A percentile compares a stretch with the other conserved stretches of the same genome.
Conservation (phyloP, 2,797 vertebrate species). For the Lutra lutra region DNA sequence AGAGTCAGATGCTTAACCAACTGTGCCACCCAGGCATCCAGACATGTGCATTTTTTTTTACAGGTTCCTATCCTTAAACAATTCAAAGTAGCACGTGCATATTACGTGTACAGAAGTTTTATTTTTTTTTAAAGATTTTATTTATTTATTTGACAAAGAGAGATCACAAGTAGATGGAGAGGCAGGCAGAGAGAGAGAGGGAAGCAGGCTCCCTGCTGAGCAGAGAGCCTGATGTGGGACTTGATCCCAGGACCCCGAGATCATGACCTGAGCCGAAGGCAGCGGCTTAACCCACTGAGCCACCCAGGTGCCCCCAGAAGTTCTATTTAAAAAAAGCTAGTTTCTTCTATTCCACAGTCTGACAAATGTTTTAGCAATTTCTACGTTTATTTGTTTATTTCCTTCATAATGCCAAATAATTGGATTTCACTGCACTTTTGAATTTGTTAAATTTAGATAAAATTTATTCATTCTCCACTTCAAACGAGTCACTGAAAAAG, state of each 20-base stretch:
- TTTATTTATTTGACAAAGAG: too few species aligned
- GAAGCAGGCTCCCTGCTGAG: too few species aligned
- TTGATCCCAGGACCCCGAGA: too few species aligned
- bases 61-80: not conserved
- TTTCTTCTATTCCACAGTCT: not conserved
- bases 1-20: not conserved
- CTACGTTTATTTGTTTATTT: conserved; percentile 19
- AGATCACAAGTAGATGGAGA: too few species aligned
- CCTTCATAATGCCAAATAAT: not conserved
- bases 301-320: too few species aligned
- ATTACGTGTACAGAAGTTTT: not conserved
- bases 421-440: not conserved
- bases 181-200: too few species aligned
- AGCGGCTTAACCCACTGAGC: too few species aligned
- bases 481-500: not conserved
- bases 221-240: too few species aligned
- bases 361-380: not conserved
- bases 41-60: not conserved
- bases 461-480: not conserved
- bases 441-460: not conserved
- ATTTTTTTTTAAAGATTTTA: too few species aligned
- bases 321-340: not conserved
- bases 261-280: too few species aligned
- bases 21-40: not conserved
- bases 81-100: not conserved